A percentile compares a stretch with the other conserved stretches of the same genome.
These are phyloP conservation scores for Gallinago stenura DNA, from an alignment of 2,797 vertebrate species.

Conservation along the genomic window DNA sequence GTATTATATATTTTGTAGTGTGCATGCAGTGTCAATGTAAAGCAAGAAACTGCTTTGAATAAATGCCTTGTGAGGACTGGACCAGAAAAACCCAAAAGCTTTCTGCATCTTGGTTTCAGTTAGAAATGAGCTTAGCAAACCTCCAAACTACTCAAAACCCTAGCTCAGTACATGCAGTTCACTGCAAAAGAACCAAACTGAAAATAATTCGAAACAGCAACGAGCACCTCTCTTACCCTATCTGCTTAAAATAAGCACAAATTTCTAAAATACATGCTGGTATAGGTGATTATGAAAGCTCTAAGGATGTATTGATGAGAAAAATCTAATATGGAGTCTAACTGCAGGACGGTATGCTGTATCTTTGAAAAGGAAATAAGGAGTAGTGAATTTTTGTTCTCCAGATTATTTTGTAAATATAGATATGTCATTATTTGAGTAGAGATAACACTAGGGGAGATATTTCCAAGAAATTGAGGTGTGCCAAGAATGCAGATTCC, in stretches of 20 bases:
- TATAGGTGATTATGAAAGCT: not conserved
- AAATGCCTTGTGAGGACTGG: not conserved
- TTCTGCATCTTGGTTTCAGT: not conserved
- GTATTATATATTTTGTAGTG: not conserved
- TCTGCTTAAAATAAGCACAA: not conserved
- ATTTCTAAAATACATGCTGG: not conserved
- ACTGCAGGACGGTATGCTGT: not conserved
- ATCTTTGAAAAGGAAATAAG: not conserved
- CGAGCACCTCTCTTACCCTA: not conserved
- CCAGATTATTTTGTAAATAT: not conserved
- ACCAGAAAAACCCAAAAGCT: rapidly evolving
- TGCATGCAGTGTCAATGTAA: not conserved
- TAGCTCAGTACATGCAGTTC: not conserved
- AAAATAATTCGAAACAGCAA: not conserved
- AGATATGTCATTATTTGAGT: not conserved
- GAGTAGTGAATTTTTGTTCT: not conserved
- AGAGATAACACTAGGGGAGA: not conserved
- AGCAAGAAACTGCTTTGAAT: not conserved
- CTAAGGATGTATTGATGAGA: not conserved
- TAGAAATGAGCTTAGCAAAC: not conserved
- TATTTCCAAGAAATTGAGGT: not conserved
- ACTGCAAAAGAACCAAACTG: not conserved
- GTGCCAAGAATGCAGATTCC: not conserved
- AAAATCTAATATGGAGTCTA: not conserved
- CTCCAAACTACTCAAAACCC: not conserved